These are phyloP conservation scores for Cygnus olor DNA, from an alignment of 2,797 vertebrate species.

Conservation along the genomic window DNA sequence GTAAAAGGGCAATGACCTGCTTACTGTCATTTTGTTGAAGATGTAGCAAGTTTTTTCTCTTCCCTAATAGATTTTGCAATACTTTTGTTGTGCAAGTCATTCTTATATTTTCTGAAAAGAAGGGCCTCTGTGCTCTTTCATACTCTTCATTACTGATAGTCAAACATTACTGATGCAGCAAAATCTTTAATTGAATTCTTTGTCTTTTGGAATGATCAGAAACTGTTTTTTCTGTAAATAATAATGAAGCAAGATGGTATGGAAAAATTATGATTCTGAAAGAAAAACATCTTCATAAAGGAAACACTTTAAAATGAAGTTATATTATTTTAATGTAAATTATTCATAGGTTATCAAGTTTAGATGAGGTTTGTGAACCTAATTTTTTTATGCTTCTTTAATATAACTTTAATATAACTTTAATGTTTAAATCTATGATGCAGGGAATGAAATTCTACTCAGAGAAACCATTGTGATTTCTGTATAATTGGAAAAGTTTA, in stretches of 20 bases:
- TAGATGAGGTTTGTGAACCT: constrained; percentile 43
- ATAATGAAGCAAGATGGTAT: constrained; percentile 12
- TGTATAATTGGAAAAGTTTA: constrained; percentile 52
- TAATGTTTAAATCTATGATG: constrained; percentile 63
- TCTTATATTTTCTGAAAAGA: neutral
- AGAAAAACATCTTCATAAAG: neutral
- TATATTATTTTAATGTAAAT: constrained; percentile 56
- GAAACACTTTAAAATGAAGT: constrained; percentile 33
- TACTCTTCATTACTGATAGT: neutral
- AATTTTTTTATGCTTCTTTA: constrained; percentile 52
- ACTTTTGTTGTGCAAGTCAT: neutral
- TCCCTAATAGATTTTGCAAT: neutral
- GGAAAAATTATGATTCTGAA: constrained; percentile 19
- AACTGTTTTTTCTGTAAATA: constrained; percentile 51
- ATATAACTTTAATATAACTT: constrained; percentile 55
- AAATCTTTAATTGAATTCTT: constrained; percentile 40
- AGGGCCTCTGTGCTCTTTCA: neutral
- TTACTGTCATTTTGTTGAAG: neutral
- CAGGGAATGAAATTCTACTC: constrained; percentile 51
- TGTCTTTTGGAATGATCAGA: constrained; percentile 29
- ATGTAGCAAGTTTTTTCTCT: neutral
- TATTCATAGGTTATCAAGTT: constrained; percentile 58
- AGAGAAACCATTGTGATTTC: constrained; percentile 40
- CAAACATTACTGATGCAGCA: constrained; percentile 1
- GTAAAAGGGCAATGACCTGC: neutral